phyloP scores from a whole-genome alignment of 2,888 invertebrate genomes.

The Agriopis leucophaearia region DNA sequence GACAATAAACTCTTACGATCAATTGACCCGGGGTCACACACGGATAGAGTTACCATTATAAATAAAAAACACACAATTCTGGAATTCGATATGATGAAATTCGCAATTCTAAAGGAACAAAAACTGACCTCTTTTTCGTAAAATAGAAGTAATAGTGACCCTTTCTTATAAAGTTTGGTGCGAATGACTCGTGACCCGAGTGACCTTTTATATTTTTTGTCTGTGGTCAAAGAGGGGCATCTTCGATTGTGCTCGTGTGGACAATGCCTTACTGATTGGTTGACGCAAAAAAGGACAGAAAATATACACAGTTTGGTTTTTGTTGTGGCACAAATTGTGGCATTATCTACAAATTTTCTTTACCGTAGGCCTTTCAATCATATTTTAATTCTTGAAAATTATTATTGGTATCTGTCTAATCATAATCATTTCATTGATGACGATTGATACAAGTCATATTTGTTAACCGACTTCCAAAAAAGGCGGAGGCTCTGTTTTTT shows the following conservation, averaged over 20 bases:
- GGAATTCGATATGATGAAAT: constrained; percentile 47
- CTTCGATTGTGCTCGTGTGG: constrained; percentile 62
- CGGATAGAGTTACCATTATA: constrained; percentile 67
- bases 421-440: too few relatives aligned
- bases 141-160: constrained; percentile 58
- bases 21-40: constrained; percentile 80
- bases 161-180: constrained; percentile 50
- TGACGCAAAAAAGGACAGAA: constrained; percentile 59
- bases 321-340: constrained; percentile 13
- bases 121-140: constrained; percentile 70
- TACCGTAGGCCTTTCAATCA: too few relatives aligned
- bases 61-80: constrained; percentile 63
- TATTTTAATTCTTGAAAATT: too few relatives aligned
- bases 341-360: constrained; percentile 5
- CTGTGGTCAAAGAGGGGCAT: constrained; percentile 72
- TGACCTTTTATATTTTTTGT: constrained; percentile 64
- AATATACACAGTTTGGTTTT: constrained; percentile 25
- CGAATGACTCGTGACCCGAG: constrained; percentile 69
- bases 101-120: constrained; percentile 58
- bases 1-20: constrained; percentile 35
- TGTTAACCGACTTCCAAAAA: too few relatives aligned
- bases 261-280: constrained; percentile 78
- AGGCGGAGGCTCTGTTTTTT: too few relatives aligned
- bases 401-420: too few relatives aligned
- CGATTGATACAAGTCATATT: too few relatives aligned